These are phyloP conservation scores for Oligia latruncula DNA, from an alignment of 2,888 invertebrate species.

Conservation along the genomic window DNA sequence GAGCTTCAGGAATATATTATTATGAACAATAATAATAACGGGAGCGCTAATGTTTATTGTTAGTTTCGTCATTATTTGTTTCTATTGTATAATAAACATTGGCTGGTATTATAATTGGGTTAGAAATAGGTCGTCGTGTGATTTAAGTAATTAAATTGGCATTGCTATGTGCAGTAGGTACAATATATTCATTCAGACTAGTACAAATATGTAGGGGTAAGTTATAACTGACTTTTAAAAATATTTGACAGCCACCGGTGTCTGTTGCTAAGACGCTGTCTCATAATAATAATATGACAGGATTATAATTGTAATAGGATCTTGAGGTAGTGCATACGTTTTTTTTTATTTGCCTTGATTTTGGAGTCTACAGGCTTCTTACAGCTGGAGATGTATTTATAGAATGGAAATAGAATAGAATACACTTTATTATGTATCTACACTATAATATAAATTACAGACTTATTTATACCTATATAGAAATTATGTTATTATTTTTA, in stretches of 20 bases:
- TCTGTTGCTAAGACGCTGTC: neutral
- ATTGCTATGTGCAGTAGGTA: neutral
- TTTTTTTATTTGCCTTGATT: neutral
- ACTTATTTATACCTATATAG: no score
- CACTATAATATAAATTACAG: no score
- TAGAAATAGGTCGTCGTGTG: slow-evolving; percentile 23
- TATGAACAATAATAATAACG: slow-evolving; percentile 61
- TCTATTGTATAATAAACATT: slow-evolving; percentile 30
- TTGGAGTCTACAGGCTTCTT: neutral
- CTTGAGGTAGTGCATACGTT: no score
- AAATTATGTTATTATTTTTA: no score
- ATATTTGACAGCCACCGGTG: neutral
- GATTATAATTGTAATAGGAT: neutral
- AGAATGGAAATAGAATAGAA: no score
- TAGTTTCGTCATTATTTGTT: slow-evolving; percentile 32
- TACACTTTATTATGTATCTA: no score
- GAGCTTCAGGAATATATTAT: slow-evolving; percentile 66
- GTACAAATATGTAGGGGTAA: neutral
- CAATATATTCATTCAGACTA: neutral
- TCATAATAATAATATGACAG: neutral
- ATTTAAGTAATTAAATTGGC: slow-evolving; percentile 7
- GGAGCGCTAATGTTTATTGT: slow-evolving; percentile 41
- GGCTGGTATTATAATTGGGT: slow-evolving; percentile 44
- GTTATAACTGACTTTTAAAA: no score
- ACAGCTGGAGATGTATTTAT: neutral